Evolutionary conservation across 2,888 invertebrate genomes (phyloP).

Genomic region (Stenodema calcarata): DNA sequence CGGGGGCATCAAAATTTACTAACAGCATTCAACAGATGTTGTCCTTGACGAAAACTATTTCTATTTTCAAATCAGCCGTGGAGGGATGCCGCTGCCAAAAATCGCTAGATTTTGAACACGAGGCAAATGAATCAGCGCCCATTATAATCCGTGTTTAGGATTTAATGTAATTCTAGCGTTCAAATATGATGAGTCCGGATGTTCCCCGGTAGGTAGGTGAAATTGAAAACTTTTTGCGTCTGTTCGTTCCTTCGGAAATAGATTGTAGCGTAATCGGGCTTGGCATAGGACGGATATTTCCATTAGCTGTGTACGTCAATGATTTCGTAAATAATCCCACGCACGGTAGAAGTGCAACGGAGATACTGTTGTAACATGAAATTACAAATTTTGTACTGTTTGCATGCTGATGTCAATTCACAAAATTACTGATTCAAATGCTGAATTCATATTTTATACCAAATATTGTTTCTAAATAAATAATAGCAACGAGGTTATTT

Average conservation of each 20-base stretch:
- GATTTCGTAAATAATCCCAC: no score
- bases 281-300: not conserved
- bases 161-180: not conserved
- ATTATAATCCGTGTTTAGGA: not conserved
- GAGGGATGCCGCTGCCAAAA: not conserved
- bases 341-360: no score
- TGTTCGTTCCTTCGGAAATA: not conserved
- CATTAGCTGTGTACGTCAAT: not conserved
- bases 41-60: constrained; percentile 1
- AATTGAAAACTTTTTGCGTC: not conserved
- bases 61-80: not conserved
- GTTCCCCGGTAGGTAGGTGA: no score
- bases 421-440: no score
- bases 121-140: not conserved
- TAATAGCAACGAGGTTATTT: no score
- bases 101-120: not conserved
- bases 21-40: not conserved
- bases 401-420: no score
- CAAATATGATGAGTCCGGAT: not conserved
- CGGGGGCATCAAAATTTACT: not conserved
- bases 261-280: not conserved
- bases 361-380: no score
- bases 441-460: no score
- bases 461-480: no score
- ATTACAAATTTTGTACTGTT: no score